Percentiles rank a stretch among this genome's conserved stretches.
These are phyloP conservation scores for Craniophora ligustri DNA, from an alignment of 2,888 invertebrate genomes.

Conservation along the genomic window DNA sequence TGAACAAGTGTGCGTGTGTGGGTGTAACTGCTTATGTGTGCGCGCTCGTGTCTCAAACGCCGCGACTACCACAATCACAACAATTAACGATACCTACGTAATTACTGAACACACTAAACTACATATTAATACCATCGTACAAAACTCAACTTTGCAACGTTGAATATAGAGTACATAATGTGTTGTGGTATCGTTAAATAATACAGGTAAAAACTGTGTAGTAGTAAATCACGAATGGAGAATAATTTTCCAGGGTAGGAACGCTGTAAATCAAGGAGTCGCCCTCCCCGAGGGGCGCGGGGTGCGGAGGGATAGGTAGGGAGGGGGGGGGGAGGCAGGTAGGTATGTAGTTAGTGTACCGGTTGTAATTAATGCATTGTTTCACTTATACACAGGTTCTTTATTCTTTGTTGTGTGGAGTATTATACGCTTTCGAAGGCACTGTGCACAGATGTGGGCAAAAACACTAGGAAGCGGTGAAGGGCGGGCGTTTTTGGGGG, in stretches of 20 bases:
- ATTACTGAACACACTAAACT: constrained; percentile 50
- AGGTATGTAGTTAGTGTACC: constrained; percentile 20
- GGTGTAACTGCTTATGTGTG: neutral
- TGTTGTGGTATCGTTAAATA: constrained; percentile 48
- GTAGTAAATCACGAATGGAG: constrained; percentile 77
- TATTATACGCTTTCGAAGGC: constrained; percentile 31
- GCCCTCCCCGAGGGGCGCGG: constrained; percentile 28
- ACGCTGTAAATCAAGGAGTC: constrained; percentile 65
- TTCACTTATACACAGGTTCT: constrained; percentile 51
- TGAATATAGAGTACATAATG: constrained; percentile 37
- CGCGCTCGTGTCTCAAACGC: constrained; percentile 15
- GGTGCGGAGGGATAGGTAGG: constrained; percentile 5
- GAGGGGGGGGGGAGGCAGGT: constrained; percentile 2
- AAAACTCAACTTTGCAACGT: constrained; percentile 38
- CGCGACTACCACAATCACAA: constrained; percentile 47
- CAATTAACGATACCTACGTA: constrained; percentile 56
- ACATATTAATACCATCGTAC: constrained; percentile 16
- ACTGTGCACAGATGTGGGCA: neutral
- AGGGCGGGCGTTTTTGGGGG: no score
- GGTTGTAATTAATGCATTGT: constrained; percentile 59
- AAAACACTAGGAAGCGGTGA: no score
- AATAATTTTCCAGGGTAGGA: constrained; percentile 73
- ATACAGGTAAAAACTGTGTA: constrained; percentile 73
- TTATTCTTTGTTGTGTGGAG: constrained; percentile 31
- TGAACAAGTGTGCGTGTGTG: neutral